Evolutionary conservation across 1,140 invertebrate species (phyloP), one percentile per base, ranked within the genome.

Genomic region (Dendrolimus kikuchii): DNA sequence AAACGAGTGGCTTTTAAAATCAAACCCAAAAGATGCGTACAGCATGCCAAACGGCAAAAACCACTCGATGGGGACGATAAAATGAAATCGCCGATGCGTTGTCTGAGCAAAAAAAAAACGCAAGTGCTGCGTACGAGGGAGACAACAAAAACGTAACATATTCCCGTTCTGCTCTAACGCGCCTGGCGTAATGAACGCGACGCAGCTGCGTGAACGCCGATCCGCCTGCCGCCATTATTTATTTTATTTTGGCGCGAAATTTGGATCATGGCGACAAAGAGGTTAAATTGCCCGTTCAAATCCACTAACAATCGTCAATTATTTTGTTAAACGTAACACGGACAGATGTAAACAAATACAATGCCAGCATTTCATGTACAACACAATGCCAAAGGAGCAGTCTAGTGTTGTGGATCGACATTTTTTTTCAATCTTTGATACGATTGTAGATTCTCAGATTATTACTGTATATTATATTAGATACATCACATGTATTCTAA

Each of bases 211-310:
- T 69, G 57, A 55, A 53, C 64, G 59, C 62, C 52, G 52, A 67
- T 59, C 66, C 63, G 69, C 23, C 23, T 23, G 68, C 69, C 71
- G 70, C 75, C 77, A 82, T 85, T 83, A 80, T 81, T 80, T 85
- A 80, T 82, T 81, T 77, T 81, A 81, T 79, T 78, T 80, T 70
- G 75, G 80, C 72, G 78, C 78, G 74, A 81, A 84, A 75, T 71
- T 80, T 77, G 78, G 75, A 82, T 86, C 77, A 81, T 57, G 67
- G 66, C 66, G 71, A 81, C 82, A 85, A 79, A 83, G 76, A 83
- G 71, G 73, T 82, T 74, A 77, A 86, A 86, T 83, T 83, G 82
- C 70, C 74, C 82, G 79, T 79, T 68, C 74, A 83, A 82, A 86
- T 82, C 79, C 80, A 64, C 66, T 77, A 70, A 83, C 79, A 81